Evolutionary conservation across 2,797 vertebrate species (phyloP).

Genomic region (Anguilla pacifica): DNA sequence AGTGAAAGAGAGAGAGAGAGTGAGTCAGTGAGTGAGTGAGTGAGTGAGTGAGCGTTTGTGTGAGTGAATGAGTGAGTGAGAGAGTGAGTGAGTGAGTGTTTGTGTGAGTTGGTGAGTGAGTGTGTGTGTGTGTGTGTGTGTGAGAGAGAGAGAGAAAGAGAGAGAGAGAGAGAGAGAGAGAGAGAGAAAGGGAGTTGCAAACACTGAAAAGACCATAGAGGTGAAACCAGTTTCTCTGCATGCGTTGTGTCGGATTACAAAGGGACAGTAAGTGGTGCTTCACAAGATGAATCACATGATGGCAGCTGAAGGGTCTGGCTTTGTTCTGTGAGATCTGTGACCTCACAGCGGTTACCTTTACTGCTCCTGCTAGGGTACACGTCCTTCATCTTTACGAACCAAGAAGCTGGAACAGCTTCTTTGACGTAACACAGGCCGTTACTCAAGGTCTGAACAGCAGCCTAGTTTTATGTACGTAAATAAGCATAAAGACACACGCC

Average conservation of each 20-base stretch:
- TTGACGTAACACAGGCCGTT: not conserved
- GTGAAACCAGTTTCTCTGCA: conserved; percentile 50
- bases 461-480: not conserved
- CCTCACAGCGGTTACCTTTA: not conserved
- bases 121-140: not conserved
- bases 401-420: not conserved
- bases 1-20: not conserved
- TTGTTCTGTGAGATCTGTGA: too few species aligned
- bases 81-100: not conserved
- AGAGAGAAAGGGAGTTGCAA: not conserved
- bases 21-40: too few species aligned
- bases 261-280: not conserved
- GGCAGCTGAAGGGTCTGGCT: too few species aligned
- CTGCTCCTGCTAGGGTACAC: not conserved
- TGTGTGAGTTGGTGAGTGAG: too few species aligned
- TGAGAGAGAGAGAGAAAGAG: not conserved
- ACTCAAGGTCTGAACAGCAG: not conserved
- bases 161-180: not conserved
- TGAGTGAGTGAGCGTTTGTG: not conserved
- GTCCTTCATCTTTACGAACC: not conserved
- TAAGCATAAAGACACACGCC: too few species aligned
- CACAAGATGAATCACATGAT: too few species aligned
- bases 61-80: too few species aligned
- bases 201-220: conserved; percentile 1
- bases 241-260: conserved; percentile 29